These are phyloP conservation scores for Psittacus erithacus DNA, from an alignment of 2,113 vertebrate genomes.

Conservation along the genomic window DNA sequence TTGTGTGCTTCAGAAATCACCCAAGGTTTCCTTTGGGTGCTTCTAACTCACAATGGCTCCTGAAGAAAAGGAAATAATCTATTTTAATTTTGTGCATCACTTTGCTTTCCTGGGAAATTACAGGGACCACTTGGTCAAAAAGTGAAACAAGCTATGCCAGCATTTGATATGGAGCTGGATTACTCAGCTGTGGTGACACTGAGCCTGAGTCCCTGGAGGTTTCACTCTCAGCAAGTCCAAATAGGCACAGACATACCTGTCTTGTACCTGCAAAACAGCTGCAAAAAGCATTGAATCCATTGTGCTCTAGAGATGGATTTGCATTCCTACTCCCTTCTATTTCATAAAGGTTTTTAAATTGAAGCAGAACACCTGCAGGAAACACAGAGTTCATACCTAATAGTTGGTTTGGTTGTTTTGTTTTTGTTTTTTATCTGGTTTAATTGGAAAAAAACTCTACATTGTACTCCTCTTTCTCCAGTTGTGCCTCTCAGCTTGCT, in stretches of 20 bases:
- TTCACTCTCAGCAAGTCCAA: background rate
- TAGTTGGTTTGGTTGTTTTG: background rate
- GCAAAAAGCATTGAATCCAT: background rate
- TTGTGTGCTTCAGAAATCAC: background rate
- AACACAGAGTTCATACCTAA: background rate
- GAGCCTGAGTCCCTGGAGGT: background rate
- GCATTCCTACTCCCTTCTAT: background rate
- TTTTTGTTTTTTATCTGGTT: background rate
- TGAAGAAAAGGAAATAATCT: background rate
- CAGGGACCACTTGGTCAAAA: background rate
- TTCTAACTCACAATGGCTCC: background rate
- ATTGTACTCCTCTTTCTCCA: background rate
- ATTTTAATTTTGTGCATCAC: background rate
- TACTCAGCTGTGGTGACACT: background rate
- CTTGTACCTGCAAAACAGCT: background rate
- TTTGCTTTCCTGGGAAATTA: background rate
- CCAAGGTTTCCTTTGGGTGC: background rate
- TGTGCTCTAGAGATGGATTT: background rate
- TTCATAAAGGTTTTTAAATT: background rate
- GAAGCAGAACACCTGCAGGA: background rate
- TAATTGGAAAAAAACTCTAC: background rate
- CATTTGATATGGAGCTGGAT: background rate
- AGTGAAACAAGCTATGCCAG: background rate
- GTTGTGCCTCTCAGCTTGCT: background rate
- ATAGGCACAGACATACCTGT: background rate